A percentile compares a stretch with the other conserved stretches of the same genome.
phyloP scores from a whole-genome alignment of 2,113 vertebrate species.

The Mirza zaza region DNA sequence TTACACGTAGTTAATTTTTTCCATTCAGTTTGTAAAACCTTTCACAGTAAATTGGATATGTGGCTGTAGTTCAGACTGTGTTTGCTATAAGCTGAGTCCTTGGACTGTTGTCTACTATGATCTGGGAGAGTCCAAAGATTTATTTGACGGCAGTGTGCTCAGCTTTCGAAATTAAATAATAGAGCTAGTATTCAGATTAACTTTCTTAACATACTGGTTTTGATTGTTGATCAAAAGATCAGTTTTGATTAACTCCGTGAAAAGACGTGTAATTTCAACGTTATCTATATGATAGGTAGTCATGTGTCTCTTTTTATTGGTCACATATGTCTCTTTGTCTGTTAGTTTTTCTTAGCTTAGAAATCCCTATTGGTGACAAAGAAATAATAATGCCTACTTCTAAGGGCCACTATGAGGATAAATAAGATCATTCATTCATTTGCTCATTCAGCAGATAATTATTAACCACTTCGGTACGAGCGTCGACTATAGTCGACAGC shows the following conservation, averaged over 20 bases:
- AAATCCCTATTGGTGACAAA: background rate
- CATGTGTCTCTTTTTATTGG: background rate
- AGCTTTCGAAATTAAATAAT: constrained; percentile 39
- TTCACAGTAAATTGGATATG: background rate
- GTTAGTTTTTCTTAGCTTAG: background rate
- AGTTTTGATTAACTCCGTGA: background rate
- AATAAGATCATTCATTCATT: background rate
- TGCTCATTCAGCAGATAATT: background rate
- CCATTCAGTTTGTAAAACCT: constrained; percentile 33
- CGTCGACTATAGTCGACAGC: no score
- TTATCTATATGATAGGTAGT: background rate
- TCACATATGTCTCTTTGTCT: background rate
- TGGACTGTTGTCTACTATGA: background rate
- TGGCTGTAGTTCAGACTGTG: background rate
- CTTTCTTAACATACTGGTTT: background rate
- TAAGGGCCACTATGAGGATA: background rate
- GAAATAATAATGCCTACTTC: background rate
- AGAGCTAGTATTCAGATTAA: background rate
- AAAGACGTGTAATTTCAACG: background rate
- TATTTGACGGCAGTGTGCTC: background rate
- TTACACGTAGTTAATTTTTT: constrained; percentile 46
- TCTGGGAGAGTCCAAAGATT: background rate
- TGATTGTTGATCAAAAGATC: constrained; percentile 11
- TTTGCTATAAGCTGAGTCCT: background rate
- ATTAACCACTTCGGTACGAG: background rate